Base-by-base conservation (phyloP, 2,797 vertebrate genomes). In the Tiaroga cobitis region DNA sequence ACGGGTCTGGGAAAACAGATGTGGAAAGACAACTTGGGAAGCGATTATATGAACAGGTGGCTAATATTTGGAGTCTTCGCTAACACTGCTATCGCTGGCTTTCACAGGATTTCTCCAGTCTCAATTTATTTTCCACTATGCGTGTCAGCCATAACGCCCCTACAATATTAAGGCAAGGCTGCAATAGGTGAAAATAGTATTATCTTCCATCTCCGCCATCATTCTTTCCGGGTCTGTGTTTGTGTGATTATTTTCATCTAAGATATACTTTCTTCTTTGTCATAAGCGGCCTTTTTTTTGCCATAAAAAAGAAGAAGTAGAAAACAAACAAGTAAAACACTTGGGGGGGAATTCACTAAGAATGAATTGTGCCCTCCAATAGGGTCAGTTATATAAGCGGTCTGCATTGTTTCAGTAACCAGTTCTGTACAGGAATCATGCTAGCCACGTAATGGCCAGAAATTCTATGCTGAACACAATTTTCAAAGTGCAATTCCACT, bases 231-330 rank as follows among this genome's bases (percentile, higher is more conserved):
- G 21, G 32, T 56, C 46, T 70, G 46, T 54, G 79, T 81, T 81
- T 69, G 46, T 39, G 46, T 70, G 79, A 81, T 81, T 69, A 81
- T 81, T 80, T 79, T 86, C 82, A 87, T 88, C 65, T n/a, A 79
- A 72, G 87, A 88, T 79, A 75, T 63, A 74, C 59, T 77, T 59
- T 59, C 21, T 56, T 56, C 15, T 77, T 77, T 76, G 29, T 54
- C 11, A 76, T 54, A 19, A 24, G 46, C 43, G 51, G 11, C 7
- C 4, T n/a, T 41, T 76, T 41, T 24, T n/a, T 56, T 76, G 32
- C 10, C 21, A 37, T 24, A 1, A 26, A 61, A n/a, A n/a, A 24
- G 18, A 70, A 21, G 15, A 32, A 32, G 26, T 51, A 61, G n/a
- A 18, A 72, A 80, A 85, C 37, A 70, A 43, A 69, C n/a, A 69